Conservation (phyloP, 2,888 invertebrate genomes). For the Caenorhabditis wallacei region DNA sequence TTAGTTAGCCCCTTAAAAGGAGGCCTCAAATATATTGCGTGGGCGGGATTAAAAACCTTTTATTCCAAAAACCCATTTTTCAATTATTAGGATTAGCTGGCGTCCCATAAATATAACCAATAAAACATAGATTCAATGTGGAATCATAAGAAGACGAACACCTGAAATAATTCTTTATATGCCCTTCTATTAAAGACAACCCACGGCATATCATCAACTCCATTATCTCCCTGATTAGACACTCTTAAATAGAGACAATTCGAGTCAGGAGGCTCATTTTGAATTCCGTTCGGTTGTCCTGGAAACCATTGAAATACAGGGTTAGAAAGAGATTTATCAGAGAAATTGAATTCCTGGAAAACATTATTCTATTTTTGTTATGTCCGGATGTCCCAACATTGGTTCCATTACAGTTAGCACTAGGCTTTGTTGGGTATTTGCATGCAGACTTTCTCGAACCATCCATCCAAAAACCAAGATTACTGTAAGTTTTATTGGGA, state of each 20-base stretch:
- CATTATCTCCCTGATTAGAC: not conserved
- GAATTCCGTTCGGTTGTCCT: constrained; percentile 6
- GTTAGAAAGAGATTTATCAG: not conserved
- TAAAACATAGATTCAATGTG: not conserved
- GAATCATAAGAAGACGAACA: not conserved
- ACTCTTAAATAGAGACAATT: constrained; percentile 17
- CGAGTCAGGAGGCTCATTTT: constrained; percentile 3
- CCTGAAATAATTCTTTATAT: not conserved
- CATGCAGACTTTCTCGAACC: constrained; percentile 9
- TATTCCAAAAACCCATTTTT: too few species aligned
- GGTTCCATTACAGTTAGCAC: constrained; percentile 27
- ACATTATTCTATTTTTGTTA: not conserved
- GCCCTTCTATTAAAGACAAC: not conserved
- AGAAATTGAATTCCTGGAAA: constrained; percentile 12
- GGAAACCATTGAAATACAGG: constrained; percentile 8
- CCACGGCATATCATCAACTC: constrained; percentile 16
- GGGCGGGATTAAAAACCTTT: too few species aligned
- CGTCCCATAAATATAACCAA: not conserved
- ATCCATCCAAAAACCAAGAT: constrained; percentile 28
- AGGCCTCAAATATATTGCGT: too few species aligned
- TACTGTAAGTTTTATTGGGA: not conserved
- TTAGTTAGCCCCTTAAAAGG: too few species aligned
- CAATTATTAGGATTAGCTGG: not conserved
- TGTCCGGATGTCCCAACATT: not conserved
- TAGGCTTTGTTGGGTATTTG: not conserved